phyloP scores from a whole-genome alignment of 2,797 vertebrate species.

The Danio choprae region DNA sequence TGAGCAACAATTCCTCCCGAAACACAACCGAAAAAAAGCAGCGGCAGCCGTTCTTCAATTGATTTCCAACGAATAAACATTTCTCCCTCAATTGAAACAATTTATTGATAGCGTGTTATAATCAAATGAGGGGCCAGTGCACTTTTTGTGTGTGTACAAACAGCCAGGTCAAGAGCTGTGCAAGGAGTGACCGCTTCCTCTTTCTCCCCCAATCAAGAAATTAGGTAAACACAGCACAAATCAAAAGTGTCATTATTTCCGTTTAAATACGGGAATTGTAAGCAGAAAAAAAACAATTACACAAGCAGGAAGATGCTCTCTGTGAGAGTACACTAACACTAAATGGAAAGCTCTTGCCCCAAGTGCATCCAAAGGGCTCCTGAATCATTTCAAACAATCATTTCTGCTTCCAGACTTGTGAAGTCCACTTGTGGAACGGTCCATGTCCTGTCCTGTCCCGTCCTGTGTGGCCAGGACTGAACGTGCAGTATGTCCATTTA shows the following conservation, averaged over 20 bases:
- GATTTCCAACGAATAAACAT: slow-evolving; percentile 97
- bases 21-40: slow-evolving; percentile 87
- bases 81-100: slow-evolving; percentile 98
- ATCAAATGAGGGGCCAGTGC: slow-evolving; percentile 91
- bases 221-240: slow-evolving; percentile 98
- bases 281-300: slow-evolving; percentile 93
- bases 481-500: slow-evolving; percentile 54
- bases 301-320: slow-evolving; percentile 94
- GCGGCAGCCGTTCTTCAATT: slow-evolving; percentile 90
- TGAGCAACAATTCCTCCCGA: slow-evolving; percentile 76
- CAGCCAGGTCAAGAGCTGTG: slow-evolving; percentile 93
- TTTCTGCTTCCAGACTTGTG: slow-evolving; percentile 67
- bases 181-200: slow-evolving; percentile 84
- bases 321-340: slow-evolving; percentile 92
- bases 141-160: slow-evolving; percentile 86
- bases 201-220: slow-evolving; percentile 87
- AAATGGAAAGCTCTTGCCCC: slow-evolving; percentile 85
- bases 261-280: slow-evolving; percentile 96
- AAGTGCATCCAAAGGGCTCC: slow-evolving; percentile 80
- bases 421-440: slow-evolving; percentile 70
- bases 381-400: slow-evolving; percentile 79
- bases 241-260: slow-evolving; percentile 91
- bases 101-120: slow-evolving; percentile 99
- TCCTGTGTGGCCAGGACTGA: slow-evolving; percentile 36
- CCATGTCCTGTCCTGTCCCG: slow-evolving; percentile 74